phyloP scores from a whole-genome alignment of 2,888 invertebrate genomes.

The Ormyrus labotus region DNA sequence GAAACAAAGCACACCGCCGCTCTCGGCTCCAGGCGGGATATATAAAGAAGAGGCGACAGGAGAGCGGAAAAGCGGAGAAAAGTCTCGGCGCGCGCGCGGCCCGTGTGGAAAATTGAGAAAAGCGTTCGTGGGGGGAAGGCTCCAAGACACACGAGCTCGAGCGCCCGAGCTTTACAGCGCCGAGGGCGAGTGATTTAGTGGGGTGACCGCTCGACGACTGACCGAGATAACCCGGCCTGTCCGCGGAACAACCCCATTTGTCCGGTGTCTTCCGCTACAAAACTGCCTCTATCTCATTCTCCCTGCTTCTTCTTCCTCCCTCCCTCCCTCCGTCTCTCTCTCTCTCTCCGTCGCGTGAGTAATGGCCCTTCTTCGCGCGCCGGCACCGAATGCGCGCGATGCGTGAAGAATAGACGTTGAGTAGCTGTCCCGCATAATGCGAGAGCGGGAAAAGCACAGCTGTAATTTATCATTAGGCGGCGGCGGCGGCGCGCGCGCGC shows the following conservation, averaged over 20 bases:
- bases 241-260: conserved; percentile 75
- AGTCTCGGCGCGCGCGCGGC: conserved; percentile 16
- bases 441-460: conserved; percentile 47
- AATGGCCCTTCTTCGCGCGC: conserved; percentile 66
- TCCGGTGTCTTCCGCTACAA: conserved; percentile 74
- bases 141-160: conserved; percentile 14
- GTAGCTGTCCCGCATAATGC: conserved; percentile 51
- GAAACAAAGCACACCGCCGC: conserved; percentile 8
- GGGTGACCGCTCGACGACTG: conserved; percentile 71
- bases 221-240: conserved; percentile 74
- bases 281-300: conserved; percentile 65
- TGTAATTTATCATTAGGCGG: conserved; percentile 54
- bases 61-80: background rate
- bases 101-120: conserved; percentile 45
- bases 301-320: background rate
- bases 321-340: conserved; percentile 10
- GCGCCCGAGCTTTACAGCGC: conserved; percentile 58
- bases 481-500: conserved; percentile 15
- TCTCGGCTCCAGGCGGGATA: background rate
- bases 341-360: conserved; percentile 63
- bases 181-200: conserved; percentile 73
- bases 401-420: conserved; percentile 53
- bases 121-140: background rate
- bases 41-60: background rate
- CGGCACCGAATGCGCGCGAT: conserved; percentile 56